Conservation (phyloP, 2,113 vertebrate genomes). For the Proteles cristata region DNA sequence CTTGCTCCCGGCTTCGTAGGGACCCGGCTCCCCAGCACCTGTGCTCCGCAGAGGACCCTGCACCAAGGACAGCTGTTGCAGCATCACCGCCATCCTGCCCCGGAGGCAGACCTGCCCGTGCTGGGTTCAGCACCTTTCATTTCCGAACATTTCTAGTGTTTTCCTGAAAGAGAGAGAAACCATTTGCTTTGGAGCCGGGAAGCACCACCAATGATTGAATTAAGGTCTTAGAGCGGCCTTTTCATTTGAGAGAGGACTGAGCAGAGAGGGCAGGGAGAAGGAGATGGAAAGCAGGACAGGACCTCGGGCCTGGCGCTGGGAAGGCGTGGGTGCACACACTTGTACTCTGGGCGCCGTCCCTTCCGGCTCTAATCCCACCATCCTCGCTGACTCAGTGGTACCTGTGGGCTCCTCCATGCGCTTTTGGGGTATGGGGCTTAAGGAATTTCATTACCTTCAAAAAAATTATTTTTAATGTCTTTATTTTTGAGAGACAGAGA, state of each 20-base stretch:
- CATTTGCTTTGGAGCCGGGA: neutral
- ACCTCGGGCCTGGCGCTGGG: neutral
- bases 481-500: no score
- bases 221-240: neutral
- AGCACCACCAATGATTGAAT: neutral
- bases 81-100: neutral
- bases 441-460: conserved; percentile 8
- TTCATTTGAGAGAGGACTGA: neutral
- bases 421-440: neutral
- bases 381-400: neutral
- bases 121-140: neutral
- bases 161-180: neutral
- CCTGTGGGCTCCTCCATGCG: neutral
- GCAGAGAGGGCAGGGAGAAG: neutral
- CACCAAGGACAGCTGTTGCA: neutral
- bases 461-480: no score
- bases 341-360: neutral
- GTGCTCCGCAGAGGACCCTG: neutral
- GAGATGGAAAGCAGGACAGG: neutral
- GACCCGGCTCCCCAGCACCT: neutral
- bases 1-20: neutral
- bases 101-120: neutral
- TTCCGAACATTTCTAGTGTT: neutral
- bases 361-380: neutral
- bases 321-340: neutral